A percentile compares a stretch with the other conserved stretches of the same genome.
Evolutionary conservation across 2,113 vertebrate species (phyloP).

Genomic region (Shinisaurus crocodilurus): DNA sequence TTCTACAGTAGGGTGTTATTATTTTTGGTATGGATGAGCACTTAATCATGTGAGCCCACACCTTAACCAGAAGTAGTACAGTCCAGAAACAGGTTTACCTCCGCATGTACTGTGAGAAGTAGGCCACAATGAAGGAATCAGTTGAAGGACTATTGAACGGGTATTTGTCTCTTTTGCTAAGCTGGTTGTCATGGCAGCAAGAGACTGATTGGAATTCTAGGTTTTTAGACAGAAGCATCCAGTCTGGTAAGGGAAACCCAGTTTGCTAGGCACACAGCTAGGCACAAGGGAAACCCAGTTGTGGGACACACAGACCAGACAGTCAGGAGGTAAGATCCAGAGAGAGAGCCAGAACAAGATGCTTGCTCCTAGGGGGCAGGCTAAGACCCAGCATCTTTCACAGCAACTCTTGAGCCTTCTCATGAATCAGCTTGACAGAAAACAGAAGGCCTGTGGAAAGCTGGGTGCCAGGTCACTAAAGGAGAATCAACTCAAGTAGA

Average conservation of each 20-base stretch:
- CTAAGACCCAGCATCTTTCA: neutral
- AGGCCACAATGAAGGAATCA: constrained; percentile 21
- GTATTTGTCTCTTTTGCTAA: constrained; percentile 30
- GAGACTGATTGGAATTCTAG: constrained; percentile 53
- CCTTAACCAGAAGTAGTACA: neutral
- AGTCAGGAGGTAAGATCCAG: neutral
- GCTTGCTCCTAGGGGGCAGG: neutral
- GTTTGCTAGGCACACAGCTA: too few species aligned
- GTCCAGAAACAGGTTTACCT: neutral
- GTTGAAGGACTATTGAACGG: constrained; percentile 3
- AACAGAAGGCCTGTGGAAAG: neutral
- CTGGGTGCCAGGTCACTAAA: neutral
- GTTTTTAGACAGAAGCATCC: constrained; percentile 28
- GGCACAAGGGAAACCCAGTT: too few species aligned
- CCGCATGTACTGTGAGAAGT: neutral
- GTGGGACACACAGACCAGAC: neutral
- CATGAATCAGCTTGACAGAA: neutral
- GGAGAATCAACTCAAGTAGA: neutral
- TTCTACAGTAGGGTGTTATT: too few species aligned
- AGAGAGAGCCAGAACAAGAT: neutral
- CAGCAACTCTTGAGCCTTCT: neutral
- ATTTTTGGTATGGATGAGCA: too few species aligned
- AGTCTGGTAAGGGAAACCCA: neutral
- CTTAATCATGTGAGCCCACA: neutral
- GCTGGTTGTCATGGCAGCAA: constrained; percentile 43